Base-by-base conservation (phyloP, 1,140 invertebrate species). In the Procambarus clarkii region DNA sequence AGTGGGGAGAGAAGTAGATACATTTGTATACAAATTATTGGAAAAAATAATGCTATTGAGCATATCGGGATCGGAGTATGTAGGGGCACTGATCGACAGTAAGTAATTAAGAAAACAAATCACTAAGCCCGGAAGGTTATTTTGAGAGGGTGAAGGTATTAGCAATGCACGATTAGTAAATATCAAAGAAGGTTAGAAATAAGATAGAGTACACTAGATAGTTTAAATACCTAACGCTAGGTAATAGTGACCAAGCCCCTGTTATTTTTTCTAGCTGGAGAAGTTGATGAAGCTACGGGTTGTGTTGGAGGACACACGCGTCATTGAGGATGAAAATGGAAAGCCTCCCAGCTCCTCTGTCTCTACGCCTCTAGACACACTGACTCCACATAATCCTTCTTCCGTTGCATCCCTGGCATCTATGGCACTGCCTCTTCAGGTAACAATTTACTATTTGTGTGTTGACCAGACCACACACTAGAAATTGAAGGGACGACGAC, bases 331-430 rank as follows among this genome's bases (percentile, higher is more conserved):
- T 4, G 11, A 18, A 18, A 21, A 18, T 18, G 64, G 13, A 4
- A 21, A 18, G 13, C 21, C 64, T 4, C 21, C 64, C 21, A 18
- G 18, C 11, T 21, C 64, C 3, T 58, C 79, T 9, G 15, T 24
- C 13, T 80, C 79, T 2, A n/a, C 34, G 0, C 34, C 79, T 2
- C 46, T 48, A 13, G 44, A 54, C 80, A 82, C 21, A 2, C 21
- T n/a, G 21, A 13, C 24, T 15, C 80, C 50, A 64, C 80, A 85
- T 24, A 69, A 69, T 18, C 64, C 64, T n/a, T 46, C 83, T 11
- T 85, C 83, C n/a, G 48, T 85, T 54, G 46, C 83, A 11, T 85
- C 83, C 45, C 83, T 85, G 24, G 83, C 83, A 34, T 85, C 83
- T 21, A 24, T 76, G 18, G 83, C 83, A 21, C 83, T 85, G 21